A percentile compares a stretch with the other conserved stretches of the same genome.
Conservation (phyloP, 2,113 vertebrate genomes). For the Myotis brandtii region DNA sequence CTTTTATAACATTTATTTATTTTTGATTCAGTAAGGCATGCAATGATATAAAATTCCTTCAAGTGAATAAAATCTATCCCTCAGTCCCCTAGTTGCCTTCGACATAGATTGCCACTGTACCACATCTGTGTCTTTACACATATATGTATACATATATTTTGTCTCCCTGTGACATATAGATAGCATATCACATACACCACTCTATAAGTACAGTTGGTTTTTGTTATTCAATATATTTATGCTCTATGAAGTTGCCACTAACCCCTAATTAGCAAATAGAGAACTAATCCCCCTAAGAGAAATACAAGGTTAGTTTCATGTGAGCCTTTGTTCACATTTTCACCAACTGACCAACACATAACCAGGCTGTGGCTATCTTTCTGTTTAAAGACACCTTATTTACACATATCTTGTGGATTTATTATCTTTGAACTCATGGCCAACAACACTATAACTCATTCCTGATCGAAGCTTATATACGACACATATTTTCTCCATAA, state of each 20-base stretch:
- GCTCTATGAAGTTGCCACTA: not conserved
- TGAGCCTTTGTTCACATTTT: not conserved
- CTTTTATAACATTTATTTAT: not conserved
- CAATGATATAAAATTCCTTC: not conserved
- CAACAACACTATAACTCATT: not conserved
- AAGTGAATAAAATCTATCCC: not conserved
- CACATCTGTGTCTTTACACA: not conserved
- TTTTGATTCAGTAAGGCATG: not conserved
- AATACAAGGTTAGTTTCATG: not conserved
- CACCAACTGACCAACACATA: not conserved
- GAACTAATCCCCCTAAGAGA: not conserved
- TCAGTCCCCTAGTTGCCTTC: not conserved
- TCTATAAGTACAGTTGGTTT: not conserved
- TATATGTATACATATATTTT: not conserved
- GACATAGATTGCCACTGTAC: not conserved
- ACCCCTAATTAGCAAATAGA: not conserved
- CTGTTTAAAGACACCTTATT: not conserved
- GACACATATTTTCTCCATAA: not conserved
- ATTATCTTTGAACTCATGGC: not conserved
- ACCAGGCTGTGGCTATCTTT: not conserved
- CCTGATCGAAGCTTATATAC: not conserved
- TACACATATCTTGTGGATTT: not conserved
- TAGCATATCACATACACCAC: not conserved
- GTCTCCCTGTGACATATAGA: not conserved
- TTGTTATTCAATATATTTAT: not conserved